A percentile compares a stretch with the other conserved stretches of the same genome.
Evolutionary conservation across 2,113 vertebrate genomes (phyloP).

Genomic region (Chauna torquata): DNA sequence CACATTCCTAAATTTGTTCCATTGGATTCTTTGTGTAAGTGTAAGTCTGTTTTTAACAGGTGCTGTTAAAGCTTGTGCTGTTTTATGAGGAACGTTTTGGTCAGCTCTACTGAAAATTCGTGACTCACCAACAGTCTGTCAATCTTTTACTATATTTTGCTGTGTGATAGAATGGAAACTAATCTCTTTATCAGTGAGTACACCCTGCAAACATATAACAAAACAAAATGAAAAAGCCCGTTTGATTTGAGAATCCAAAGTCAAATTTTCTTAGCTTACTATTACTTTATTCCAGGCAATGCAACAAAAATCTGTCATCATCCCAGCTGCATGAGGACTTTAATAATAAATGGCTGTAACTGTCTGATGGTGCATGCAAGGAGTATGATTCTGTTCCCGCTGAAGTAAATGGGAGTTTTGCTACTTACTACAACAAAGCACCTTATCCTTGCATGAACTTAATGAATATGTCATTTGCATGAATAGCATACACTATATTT

Average conservation of each 20-base stretch:
- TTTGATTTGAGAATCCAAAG: not conserved
- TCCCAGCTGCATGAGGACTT: not conserved
- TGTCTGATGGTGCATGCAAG: not conserved
- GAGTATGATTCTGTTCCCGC: not conserved
- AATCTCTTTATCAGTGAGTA: not conserved
- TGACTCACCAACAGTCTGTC: not conserved
- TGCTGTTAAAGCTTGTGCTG: not conserved
- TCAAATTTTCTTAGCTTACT: conserved; percentile 5
- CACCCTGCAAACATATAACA: not conserved
- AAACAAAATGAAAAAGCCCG: not conserved
- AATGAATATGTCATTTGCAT: not conserved
- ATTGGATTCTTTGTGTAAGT: not conserved
- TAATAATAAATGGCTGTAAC: not conserved
- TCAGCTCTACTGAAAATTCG: not conserved
- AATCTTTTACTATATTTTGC: not conserved
- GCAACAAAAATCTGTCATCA: conserved; percentile 35
- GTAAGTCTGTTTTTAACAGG: conserved; percentile 1
- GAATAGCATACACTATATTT: not conserved
- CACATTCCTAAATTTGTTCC: not conserved
- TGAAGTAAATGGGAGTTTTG: not conserved
- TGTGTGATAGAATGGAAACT: not conserved
- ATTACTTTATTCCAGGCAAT: conserved; percentile 20
- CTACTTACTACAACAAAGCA: not conserved
- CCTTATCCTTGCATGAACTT: not conserved
- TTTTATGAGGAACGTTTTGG: conserved; percentile 7